These are phyloP conservation scores for Crossocerus cetratus DNA, from an alignment of 2,888 invertebrate genomes.

Conservation along the genomic window DNA sequence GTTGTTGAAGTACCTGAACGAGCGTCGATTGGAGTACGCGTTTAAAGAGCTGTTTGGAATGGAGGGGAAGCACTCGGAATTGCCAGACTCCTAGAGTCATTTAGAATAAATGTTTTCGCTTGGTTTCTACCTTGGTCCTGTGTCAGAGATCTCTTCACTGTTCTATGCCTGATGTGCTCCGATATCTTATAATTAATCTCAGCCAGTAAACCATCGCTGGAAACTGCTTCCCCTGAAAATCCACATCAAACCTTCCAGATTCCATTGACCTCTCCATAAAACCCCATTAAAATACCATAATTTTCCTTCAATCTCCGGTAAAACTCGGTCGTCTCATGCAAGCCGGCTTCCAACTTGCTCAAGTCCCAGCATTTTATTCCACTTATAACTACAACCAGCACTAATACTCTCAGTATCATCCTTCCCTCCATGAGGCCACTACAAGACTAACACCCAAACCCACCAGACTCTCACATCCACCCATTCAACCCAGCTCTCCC, in stretches of 20 bases:
- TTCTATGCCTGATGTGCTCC: slow-evolving; percentile 37
- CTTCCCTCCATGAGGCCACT: too few species aligned
- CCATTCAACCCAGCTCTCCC: too few species aligned
- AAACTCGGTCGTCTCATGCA: slow-evolving; percentile 48
- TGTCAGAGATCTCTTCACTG: slow-evolving; percentile 37
- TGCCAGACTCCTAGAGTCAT: slow-evolving; percentile 14
- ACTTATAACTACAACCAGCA: slow-evolving; percentile 34
- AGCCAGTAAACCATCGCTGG: slow-evolving; percentile 8
- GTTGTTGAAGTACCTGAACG: slow-evolving; percentile 86
- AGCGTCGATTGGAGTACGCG: slow-evolving; percentile 83
- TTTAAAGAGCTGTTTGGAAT: slow-evolving; percentile 91
- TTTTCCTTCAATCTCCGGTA: slow-evolving; percentile 51
- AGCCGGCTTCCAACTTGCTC: slow-evolving; percentile 30
- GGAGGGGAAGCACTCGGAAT: slow-evolving; percentile 54
- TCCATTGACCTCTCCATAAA: background rate
- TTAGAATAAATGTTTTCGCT: background rate
- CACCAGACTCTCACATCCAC: too few species aligned
- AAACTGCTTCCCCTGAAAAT: slow-evolving; percentile 29
- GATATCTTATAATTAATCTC: slow-evolving; percentile 46
- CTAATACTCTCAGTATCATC: slow-evolving; percentile 24
- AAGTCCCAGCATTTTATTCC: slow-evolving; percentile 6
- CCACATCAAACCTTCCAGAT: slow-evolving; percentile 2
- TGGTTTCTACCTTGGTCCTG: slow-evolving; percentile 30
- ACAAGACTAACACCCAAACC: too few species aligned
- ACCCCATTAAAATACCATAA: slow-evolving; percentile 51